These are phyloP conservation scores for Drosophila imparisetae DNA, from an alignment of 2,888 invertebrate species.

Conservation along the genomic window DNA sequence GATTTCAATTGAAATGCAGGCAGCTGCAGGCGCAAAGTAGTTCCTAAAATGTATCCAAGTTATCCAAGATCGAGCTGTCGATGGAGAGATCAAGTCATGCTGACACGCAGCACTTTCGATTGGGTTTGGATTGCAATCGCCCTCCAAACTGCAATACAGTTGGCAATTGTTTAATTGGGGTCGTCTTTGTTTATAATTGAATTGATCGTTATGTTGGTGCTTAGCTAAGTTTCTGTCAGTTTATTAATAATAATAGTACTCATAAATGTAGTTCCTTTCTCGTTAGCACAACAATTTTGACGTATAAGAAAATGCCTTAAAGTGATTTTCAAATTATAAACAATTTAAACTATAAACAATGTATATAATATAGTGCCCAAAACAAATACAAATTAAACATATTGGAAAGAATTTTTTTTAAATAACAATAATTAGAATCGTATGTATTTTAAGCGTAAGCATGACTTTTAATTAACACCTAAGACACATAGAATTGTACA, in stretches of 20 bases:
- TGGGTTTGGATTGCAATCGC: slow-evolving; percentile 9
- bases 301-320: slow-evolving; percentile 76
- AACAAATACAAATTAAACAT: slow-evolving; percentile 11
- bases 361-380: slow-evolving; percentile 66
- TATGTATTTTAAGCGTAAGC: slow-evolving; percentile 65
- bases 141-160: background rate
- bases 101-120: slow-evolving; percentile 8
- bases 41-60: slow-evolving; percentile 50
- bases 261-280: slow-evolving; percentile 59
- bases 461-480: slow-evolving; percentile 68
- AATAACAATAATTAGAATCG: slow-evolving; percentile 61
- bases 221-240: slow-evolving; percentile 6
- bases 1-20: slow-evolving; percentile 27
- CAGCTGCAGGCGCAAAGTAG: slow-evolving; percentile 50
- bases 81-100: background rate
- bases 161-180: slow-evolving; percentile 16
- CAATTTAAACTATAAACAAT: slow-evolving; percentile 55
- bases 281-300: slow-evolving; percentile 62
- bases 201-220: slow-evolving; percentile 1
- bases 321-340: slow-evolving; percentile 72
- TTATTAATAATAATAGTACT: slow-evolving; percentile 14
- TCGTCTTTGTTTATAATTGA: background rate
- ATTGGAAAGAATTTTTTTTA: slow-evolving; percentile 64
- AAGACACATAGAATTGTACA: slow-evolving; percentile 53
- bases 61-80: slow-evolving; percentile 20